Conservation (phyloP, 2,888 invertebrate genomes). For the Lasioglossum malachurum region DNA sequence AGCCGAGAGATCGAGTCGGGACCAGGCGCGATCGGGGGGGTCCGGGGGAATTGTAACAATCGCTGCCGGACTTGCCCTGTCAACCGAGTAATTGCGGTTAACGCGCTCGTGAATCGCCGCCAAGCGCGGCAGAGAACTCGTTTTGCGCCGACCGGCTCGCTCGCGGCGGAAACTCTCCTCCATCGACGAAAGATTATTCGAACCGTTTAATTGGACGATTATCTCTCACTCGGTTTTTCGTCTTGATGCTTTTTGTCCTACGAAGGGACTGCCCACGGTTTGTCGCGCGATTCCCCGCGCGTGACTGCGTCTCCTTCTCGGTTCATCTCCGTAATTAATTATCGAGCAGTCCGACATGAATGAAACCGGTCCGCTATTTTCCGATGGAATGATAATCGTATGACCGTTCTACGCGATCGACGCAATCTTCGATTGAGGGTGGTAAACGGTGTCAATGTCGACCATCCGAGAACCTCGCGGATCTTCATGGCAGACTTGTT, state of each 20-base stretch:
- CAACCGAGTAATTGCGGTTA: constrained; percentile 52
- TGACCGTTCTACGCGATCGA: neutral
- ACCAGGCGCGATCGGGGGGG: constrained; percentile 42
- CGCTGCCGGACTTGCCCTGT: constrained; percentile 37
- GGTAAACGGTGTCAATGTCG: constrained; percentile 21
- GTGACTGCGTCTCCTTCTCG: neutral
- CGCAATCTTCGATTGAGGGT: neutral
- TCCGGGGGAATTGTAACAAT: constrained; percentile 66
- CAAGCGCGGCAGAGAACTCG: constrained; percentile 47
- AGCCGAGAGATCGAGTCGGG: neutral
- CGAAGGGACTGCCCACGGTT: neutral
- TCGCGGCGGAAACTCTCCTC: constrained; percentile 60
- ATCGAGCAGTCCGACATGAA: neutral
- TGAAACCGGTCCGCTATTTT: constrained; percentile 6
- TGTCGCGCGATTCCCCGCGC: neutral
- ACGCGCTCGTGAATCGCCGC: constrained; percentile 55
- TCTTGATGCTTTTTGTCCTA: constrained; percentile 23
- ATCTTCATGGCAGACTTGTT: constrained; percentile 13
- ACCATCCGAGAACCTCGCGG: constrained; percentile 1
- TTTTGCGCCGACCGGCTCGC: constrained; percentile 39
- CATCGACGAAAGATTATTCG: constrained; percentile 56
- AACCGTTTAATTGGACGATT: constrained; percentile 59
- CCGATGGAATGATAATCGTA: neutral
- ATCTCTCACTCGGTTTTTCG: constrained; percentile 54
- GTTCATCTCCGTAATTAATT: constrained; percentile 15